Evolutionary conservation across 2,797 vertebrate species (phyloP).

Genomic region (Chaenodraco wilsoni): DNA sequence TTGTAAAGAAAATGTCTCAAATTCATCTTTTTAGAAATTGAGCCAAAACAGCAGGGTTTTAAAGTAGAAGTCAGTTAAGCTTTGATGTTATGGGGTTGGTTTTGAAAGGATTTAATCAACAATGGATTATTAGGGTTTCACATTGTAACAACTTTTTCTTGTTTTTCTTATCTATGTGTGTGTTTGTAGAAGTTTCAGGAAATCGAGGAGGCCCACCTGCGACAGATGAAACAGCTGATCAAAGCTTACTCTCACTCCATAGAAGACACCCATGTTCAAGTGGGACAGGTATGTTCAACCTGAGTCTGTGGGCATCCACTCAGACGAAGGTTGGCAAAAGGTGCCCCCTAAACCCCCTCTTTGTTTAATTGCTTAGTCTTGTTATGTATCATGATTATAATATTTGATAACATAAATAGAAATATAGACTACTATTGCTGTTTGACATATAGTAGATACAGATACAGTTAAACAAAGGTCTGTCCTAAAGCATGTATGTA

Average conservation of each 20-base stretch:
- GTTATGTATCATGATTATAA: no score
- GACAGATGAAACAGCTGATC: slow-evolving; percentile 93
- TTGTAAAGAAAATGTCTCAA: neutral
- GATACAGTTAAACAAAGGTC: no score
- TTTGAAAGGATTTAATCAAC: neutral
- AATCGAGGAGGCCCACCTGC: slow-evolving; percentile 91
- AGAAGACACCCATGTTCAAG: slow-evolving; percentile 96
- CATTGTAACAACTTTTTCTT: neutral
- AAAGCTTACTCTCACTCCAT: slow-evolving; percentile 93
- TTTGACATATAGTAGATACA: no score
- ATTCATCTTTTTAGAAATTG: neutral
- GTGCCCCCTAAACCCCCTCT: no score
- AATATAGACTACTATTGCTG: no score
- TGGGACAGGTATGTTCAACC: slow-evolving; percentile 88
- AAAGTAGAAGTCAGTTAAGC: neutral
- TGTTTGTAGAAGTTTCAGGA: slow-evolving; percentile 90
- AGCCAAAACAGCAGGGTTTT: neutral
- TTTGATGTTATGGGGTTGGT: neutral
- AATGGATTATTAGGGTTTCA: neutral
- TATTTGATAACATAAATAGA: no score
- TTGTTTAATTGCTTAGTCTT: no score
- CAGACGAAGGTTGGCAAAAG: no score
- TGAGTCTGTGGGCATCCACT: no score
- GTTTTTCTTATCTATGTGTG: neutral
- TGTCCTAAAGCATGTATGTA: no score